Percentiles rank a stretch among this genome's conserved stretches.
Evolutionary conservation across 1,140 invertebrate species (phyloP).

Genomic region (Mycetomoellerius zeteki): DNA sequence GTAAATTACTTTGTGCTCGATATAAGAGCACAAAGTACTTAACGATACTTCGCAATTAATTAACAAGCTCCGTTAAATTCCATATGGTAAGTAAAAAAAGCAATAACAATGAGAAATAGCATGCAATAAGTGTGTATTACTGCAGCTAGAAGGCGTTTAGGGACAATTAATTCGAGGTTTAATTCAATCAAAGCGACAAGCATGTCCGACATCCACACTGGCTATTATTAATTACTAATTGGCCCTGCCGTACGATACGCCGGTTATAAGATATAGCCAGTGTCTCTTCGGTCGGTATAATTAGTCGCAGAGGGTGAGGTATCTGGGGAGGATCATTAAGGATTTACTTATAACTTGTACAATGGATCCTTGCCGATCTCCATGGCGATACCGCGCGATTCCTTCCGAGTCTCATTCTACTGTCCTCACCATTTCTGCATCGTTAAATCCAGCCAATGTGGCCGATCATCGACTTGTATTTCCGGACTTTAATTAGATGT

Average conservation of each 20-base stretch:
- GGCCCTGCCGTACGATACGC: constrained; percentile 42
- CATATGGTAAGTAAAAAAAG: background rate
- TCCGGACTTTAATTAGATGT: constrained; percentile 71
- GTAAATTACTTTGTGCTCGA: background rate
- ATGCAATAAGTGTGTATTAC: background rate
- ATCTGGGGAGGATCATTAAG: constrained; percentile 73
- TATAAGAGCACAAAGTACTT: background rate
- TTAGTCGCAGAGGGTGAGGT: constrained; percentile 66
- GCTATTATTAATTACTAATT: constrained; percentile 77
- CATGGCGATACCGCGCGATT: constrained; percentile 67
- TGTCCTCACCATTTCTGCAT: constrained; percentile 40
- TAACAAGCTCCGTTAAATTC: background rate
- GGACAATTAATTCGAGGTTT: constrained; percentile 68
- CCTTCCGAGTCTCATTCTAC: constrained; percentile 19
- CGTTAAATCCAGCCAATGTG: constrained; percentile 64
- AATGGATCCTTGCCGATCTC: constrained; percentile 73
- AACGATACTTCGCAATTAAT: background rate
- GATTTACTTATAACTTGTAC: constrained; percentile 78
- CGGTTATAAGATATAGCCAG: constrained; percentile 68
- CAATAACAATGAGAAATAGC: background rate
- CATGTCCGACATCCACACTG: constrained; percentile 59
- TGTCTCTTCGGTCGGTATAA: constrained; percentile 71
- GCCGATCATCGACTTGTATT: constrained; percentile 52
- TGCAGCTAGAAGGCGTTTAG: constrained; percentile 51
- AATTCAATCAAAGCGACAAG: constrained; percentile 75